phyloP scores from a whole-genome alignment of 2,888 invertebrate species.

The Tenthredo scrophulariae region DNA sequence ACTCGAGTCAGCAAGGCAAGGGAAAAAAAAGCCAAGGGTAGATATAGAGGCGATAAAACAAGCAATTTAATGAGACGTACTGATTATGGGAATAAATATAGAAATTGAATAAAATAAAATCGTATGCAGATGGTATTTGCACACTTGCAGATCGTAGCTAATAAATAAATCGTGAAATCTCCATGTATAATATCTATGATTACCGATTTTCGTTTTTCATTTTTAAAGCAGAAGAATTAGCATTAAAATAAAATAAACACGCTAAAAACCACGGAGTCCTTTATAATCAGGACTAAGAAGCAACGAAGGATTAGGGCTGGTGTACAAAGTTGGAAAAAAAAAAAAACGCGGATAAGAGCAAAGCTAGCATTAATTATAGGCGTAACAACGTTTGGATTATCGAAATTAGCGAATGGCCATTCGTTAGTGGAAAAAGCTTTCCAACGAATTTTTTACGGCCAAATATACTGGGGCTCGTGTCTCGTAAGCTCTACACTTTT shows the following conservation, averaged over 20 bases:
- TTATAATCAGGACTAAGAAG: background rate
- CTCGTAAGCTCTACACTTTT: background rate
- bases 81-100: background rate
- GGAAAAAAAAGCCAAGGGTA: slow-evolving; percentile 8
- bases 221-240: background rate
- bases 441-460: slow-evolving; percentile 11
- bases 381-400: slow-evolving; percentile 34
- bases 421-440: background rate
- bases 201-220: no score
- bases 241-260: background rate
- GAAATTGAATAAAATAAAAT: background rate
- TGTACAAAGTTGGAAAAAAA: background rate
- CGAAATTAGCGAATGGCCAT: slow-evolving; percentile 18
- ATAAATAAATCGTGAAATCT: background rate
- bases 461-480: background rate
- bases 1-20: slow-evolving; percentile 13
- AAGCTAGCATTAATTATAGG: slow-evolving; percentile 9
- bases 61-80: slow-evolving; percentile 5
- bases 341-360: background rate
- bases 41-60: background rate
- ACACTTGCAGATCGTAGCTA: background rate
- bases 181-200: background rate
- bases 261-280: background rate
- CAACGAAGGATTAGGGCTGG: background rate
- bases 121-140: background rate